Base-by-base conservation (phyloP, 1,140 invertebrate species). In the Zaprionus vittiger region DNA sequence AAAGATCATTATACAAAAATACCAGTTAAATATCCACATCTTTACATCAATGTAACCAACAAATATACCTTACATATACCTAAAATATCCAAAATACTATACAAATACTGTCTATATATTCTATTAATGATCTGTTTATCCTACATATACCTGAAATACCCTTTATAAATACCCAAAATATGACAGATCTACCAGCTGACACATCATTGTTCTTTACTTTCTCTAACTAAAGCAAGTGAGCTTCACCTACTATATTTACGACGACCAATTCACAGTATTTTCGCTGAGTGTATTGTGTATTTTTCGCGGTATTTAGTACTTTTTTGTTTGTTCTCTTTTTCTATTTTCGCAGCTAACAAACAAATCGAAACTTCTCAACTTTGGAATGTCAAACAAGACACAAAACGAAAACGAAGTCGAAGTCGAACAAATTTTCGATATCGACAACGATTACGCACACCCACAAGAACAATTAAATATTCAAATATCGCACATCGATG, bases 401-500 rank as follows among this genome's bases (percentile, higher is more conserved):
- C 41, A 47, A 17, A 47, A 41, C 41, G 15, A 6, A 44, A 7
- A n/a, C 41, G 41, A 44, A n/a, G 4, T 44, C 41, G n/a, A 64
- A 49, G 59, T 62, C 31, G 24, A 65, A 52, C 31, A 41, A 56
- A 66, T 38, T 72, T 65, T 17, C n/a, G 59, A 47, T 47, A 47
- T 47, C 37, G 28, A 26, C 38, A 28, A 55, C 55, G 56, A 47
- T 72, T 83, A 82, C 70, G 77, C 81, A 81, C 77, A 85, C 83
- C 82, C 83, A 57, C 59, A 62, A 62, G 77, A 72, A 59, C 74
- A 80, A 83, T 80, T 72, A 78, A 64, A 74, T 76, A 87, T 87
- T 79, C 81, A 89, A 86, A 86, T 86, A 67, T 55, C 60, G 37
- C 17, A 12, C 47, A 3, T 5, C 31, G 31, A 31, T 31, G 2